Percentiles rank a stretch among this genome's conserved stretches.
Evolutionary conservation across 2,113 vertebrate species (phyloP).

Genomic region (Chrysochloris asiatica): DNA sequence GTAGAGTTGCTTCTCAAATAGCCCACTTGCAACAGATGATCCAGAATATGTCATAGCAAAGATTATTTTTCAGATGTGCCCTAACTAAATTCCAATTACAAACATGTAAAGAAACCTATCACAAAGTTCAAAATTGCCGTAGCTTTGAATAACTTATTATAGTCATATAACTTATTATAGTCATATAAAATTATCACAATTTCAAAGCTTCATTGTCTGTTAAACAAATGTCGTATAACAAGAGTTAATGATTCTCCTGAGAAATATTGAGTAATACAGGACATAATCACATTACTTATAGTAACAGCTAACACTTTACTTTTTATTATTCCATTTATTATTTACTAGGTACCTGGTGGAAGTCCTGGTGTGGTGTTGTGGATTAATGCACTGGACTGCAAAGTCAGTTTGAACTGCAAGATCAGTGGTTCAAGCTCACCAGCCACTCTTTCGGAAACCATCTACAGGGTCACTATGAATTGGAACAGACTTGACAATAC

Average conservation of each 20-base stretch:
- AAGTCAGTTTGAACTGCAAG: too few relatives aligned
- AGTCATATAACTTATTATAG: slow-evolving; percentile 26
- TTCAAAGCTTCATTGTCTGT: not conserved
- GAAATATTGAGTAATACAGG: not conserved
- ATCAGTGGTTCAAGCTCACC: too few relatives aligned
- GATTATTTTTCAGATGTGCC: not conserved
- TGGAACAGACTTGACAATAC: too few relatives aligned
- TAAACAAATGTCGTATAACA: not conserved
- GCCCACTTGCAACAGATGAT: not conserved
- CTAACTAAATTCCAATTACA: not conserved
- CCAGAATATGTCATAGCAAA: not conserved
- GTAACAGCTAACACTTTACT: not conserved
- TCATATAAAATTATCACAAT: not conserved
- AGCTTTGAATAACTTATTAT: slow-evolving; percentile 6
- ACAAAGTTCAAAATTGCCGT: not conserved
- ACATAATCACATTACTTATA: not conserved
- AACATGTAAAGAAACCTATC: not conserved
- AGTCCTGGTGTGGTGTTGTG: too few relatives aligned
- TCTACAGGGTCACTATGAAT: too few relatives aligned
- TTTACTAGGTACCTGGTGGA: too few relatives aligned
- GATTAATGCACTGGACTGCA: too few relatives aligned
- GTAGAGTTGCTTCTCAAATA: not conserved
- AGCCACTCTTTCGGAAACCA: too few relatives aligned
- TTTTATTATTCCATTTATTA: not conserved
- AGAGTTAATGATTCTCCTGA: not conserved